These are phyloP conservation scores for Scomber colias DNA, from an alignment of 2,113 vertebrate species.

Conservation along the genomic window DNA sequence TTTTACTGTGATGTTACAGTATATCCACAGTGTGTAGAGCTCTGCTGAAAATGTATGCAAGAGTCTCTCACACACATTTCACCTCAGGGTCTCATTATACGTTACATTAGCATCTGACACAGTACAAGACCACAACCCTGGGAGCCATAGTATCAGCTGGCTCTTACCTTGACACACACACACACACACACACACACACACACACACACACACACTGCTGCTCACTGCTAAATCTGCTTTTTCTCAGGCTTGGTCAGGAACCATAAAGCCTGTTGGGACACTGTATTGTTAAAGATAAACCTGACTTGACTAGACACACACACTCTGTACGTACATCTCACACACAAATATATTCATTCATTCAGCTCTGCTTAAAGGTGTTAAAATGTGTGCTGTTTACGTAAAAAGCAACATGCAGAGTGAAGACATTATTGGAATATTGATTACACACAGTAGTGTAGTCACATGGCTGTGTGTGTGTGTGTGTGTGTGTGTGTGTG, in stretches of 20 bases:
- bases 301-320: neutral
- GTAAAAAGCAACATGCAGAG: neutral
- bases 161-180: conserved; percentile 25
- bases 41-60: neutral
- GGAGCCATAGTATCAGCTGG: conserved; percentile 40
- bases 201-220: conserved; percentile 1
- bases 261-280: conserved; percentile 8
- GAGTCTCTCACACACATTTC: conserved; percentile 17
- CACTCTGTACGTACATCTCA: neutral
- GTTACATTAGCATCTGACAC: conserved; percentile 56
- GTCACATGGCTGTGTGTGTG: neutral
- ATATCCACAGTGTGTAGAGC: neutral
- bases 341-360: conserved; percentile 4
- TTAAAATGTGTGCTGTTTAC: neutral
- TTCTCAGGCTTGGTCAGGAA: conserved; percentile 4
- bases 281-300: conserved; percentile 10
- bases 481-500: neutral
- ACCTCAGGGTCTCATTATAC: conserved; percentile 62
- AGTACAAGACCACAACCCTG: conserved; percentile 32
- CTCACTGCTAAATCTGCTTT: conserved; percentile 26
- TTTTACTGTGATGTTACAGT: neutral
- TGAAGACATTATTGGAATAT: conserved; percentile 3
- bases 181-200: conserved; percentile 12
- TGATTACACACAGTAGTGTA: conserved; percentile 15
- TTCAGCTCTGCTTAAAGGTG: neutral